A percentile compares a stretch with the other conserved stretches of the same genome.
These are phyloP conservation scores for Gambusia affinis DNA, from an alignment of 2,113 vertebrate genomes.

Conservation along the genomic window DNA sequence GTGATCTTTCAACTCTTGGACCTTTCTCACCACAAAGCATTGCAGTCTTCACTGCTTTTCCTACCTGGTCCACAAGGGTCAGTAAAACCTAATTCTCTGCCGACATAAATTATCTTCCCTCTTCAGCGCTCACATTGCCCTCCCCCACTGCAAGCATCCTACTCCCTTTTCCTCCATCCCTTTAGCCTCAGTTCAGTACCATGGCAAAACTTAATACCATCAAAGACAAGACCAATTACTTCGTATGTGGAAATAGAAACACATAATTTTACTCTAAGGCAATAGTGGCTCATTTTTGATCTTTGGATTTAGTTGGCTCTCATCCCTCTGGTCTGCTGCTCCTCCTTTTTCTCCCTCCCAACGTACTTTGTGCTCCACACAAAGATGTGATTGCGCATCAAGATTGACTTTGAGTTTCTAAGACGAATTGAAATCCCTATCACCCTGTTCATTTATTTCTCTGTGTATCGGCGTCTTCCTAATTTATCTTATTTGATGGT, in stretches of 20 bases:
- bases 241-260: conserved; percentile 36
- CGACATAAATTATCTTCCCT: conserved; percentile 40
- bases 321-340: conserved; percentile 56
- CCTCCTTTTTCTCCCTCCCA: conserved; percentile 32
- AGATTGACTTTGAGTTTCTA: conserved; percentile 49
- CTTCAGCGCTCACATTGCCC: conserved; percentile 12
- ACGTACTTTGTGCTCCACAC: conserved; percentile 13
- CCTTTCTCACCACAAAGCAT: conserved; percentile 1
- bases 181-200: conserved; percentile 47
- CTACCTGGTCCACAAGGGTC: conserved; percentile 20
- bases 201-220: conserved; percentile 58
- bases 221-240: conserved; percentile 61
- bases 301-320: conserved; percentile 61
- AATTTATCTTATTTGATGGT: conserved; percentile 38
- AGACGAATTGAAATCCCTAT: conserved; percentile 33
- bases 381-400: conserved; percentile 51
- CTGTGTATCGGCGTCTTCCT: not conserved
- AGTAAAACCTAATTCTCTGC: conserved; percentile 41
- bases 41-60: conserved; percentile 7
- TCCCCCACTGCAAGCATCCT: not conserved
- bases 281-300: conserved; percentile 59
- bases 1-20: conserved; percentile 29
- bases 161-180: conserved; percentile 4
- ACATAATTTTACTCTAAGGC: conserved; percentile 59
- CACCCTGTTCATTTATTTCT: conserved; percentile 39